A percentile compares a stretch with the other conserved stretches of the same genome.
Conservation (phyloP, 2,888 invertebrate genomes). For the Drosophila robusta region DNA sequence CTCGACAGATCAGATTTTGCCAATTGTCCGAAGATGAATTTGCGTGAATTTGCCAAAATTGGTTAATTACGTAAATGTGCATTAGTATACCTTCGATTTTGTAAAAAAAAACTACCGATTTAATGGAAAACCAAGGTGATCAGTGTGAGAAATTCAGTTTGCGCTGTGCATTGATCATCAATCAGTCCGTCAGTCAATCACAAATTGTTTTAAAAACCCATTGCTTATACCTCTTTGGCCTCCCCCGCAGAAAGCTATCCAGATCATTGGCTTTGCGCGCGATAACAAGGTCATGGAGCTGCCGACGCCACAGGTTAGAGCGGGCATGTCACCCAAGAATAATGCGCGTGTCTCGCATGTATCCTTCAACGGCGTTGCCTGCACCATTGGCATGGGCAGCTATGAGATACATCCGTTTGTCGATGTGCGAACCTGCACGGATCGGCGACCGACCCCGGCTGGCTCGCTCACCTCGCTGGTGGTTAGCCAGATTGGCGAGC, state of each 20-base stretch:
- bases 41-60: too few species aligned
- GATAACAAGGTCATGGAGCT: conserved; percentile 53
- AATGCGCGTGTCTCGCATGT: conserved; percentile 69
- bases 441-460: conserved; percentile 81
- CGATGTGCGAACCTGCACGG: conserved; percentile 70
- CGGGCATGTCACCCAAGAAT: conserved; percentile 14
- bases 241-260: conserved; percentile 73
- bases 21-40: too few species aligned
- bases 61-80: too few species aligned
- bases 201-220: too few species aligned
- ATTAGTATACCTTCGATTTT: too few species aligned
- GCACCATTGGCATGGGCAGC: conserved; percentile 82
- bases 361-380: conserved; percentile 75
- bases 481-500: conserved; percentile 72
- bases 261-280: conserved; percentile 74
- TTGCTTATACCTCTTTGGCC: too few species aligned
- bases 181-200: too few species aligned
- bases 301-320: conserved; percentile 16
- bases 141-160: too few species aligned
- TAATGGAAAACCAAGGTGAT: too few species aligned
- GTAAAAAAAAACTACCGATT: too few species aligned
- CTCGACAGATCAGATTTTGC: too few species aligned
- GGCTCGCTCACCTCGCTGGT: conserved; percentile 82
- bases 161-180: too few species aligned
- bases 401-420: conserved; percentile 81